Conservation (phyloP, 2,888 invertebrate genomes). For the Ichneumon xanthorius region DNA sequence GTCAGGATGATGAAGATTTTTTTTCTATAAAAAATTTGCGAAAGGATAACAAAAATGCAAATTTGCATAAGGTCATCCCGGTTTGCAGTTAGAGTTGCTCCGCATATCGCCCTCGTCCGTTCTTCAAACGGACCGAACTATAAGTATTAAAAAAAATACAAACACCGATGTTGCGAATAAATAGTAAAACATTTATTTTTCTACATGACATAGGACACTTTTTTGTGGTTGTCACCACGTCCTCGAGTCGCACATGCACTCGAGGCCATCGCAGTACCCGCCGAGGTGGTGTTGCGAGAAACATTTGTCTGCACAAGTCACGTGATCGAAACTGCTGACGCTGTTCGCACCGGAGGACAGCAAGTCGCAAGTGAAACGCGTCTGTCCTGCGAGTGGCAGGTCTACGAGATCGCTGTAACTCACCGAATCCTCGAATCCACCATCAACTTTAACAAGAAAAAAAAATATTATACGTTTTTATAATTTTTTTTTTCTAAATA, state of each 20-base stretch:
- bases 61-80: too few relatives aligned
- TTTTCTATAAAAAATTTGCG: too few relatives aligned
- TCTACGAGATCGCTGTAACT: neutral
- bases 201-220: neutral
- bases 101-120: too few relatives aligned
- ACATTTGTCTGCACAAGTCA: constrained; percentile 61
- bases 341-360: constrained; percentile 47
- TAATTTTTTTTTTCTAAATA: neutral
- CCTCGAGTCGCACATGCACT: constrained; percentile 53
- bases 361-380: constrained; percentile 59
- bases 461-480: neutral
- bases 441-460: neutral
- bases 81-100: too few relatives aligned
- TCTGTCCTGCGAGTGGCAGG: constrained; percentile 35
- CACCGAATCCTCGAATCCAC: neutral
- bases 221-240: constrained; percentile 46
- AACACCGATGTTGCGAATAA: too few relatives aligned
- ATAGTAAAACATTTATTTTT: too few relatives aligned
- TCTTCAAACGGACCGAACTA: too few relatives aligned
- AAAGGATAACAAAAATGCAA: too few relatives aligned
- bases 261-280: constrained; percentile 56
- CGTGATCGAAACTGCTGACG: constrained; percentile 53
- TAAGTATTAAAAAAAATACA: too few relatives aligned
- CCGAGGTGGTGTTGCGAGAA: constrained; percentile 43
- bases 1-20: too few relatives aligned